Percentiles rank a stretch among this genome's conserved stretches.
These are phyloP conservation scores for Hanleya hanleyi DNA, from an alignment of 2,888 invertebrate species.

Conservation along the genomic window DNA sequence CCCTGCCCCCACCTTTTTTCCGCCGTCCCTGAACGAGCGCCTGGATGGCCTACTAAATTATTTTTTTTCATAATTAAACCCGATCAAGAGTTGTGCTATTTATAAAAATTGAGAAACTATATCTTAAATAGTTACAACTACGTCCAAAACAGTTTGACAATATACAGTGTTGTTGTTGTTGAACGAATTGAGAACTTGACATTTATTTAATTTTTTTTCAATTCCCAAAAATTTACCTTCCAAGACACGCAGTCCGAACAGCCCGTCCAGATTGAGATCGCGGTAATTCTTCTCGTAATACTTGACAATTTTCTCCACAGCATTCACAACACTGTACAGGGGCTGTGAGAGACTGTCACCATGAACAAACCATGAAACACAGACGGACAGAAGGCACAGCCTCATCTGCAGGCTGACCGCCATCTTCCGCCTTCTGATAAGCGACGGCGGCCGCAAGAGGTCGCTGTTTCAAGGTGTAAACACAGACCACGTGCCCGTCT, in stretches of 20 bases:
- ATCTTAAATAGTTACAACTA: too few species aligned
- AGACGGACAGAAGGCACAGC: background rate
- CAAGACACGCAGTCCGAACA: constrained; percentile 65
- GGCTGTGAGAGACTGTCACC: background rate
- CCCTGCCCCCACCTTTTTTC: too few species aligned
- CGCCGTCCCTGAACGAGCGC: too few species aligned
- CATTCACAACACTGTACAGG: constrained; percentile 10
- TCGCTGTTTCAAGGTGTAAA: background rate
- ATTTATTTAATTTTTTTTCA: too few species aligned
- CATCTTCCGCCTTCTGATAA: constrained; percentile 1
- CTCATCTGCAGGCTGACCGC: background rate
- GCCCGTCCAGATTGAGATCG: constrained; percentile 64
- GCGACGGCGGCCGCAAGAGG: background rate
- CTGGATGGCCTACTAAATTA: too few species aligned
- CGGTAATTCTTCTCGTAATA: constrained; percentile 56
- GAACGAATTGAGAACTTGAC: too few species aligned
- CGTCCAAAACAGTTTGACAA: too few species aligned
- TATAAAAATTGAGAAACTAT: too few species aligned
- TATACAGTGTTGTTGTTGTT: too few species aligned
- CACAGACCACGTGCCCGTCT: background rate
- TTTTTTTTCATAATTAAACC: too few species aligned
- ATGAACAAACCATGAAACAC: background rate
- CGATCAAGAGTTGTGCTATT: too few species aligned
- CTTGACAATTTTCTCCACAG: constrained; percentile 51
- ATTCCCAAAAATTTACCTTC: constrained; percentile 63